Evolutionary conservation across 2,113 vertebrate genomes (phyloP).

Genomic region (Megalops atlanticus): DNA sequence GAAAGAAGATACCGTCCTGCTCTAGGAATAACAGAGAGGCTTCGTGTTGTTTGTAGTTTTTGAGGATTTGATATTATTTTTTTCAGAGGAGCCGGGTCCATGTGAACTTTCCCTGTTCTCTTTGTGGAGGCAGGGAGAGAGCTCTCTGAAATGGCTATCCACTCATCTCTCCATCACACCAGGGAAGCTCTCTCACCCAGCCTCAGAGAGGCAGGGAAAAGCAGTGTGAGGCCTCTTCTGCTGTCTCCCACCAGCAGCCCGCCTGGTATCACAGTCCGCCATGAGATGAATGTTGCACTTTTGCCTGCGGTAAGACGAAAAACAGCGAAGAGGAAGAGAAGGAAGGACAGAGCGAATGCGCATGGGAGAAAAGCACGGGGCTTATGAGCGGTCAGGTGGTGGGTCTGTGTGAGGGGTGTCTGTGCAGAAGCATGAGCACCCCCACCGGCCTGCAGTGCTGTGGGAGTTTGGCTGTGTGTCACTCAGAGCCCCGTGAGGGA

Average conservation of each 20-base stretch:
- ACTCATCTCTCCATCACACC: not conserved
- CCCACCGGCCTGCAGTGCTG: not conserved
- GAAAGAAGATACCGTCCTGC: slow-evolving; percentile 36
- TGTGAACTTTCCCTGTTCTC: slow-evolving; percentile 45
- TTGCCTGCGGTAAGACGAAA: not conserved
- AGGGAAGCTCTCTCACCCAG: not conserved
- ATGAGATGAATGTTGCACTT: not conserved
- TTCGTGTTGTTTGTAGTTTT: slow-evolving; percentile 42
- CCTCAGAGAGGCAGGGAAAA: not conserved
- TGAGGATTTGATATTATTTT: slow-evolving; percentile 43
- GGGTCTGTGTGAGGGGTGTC: not conserved
- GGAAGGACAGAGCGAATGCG: not conserved
- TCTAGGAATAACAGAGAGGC: slow-evolving; percentile 19
- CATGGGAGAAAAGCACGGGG: not conserved
- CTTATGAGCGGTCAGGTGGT: not conserved
- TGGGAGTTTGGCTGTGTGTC: no score
- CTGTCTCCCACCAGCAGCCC: not conserved
- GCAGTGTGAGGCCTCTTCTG: not conserved
- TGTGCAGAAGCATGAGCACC: not conserved
- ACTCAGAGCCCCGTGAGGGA: no score
- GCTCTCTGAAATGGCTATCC: not conserved
- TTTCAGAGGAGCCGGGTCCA: slow-evolving; percentile 42
- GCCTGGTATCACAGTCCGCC: not conserved
- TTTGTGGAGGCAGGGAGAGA: slow-evolving; percentile 1
- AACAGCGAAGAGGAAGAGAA: not conserved